Conservation (phyloP, 2,113 vertebrate genomes). For the Anoplopoma fimbria region DNA sequence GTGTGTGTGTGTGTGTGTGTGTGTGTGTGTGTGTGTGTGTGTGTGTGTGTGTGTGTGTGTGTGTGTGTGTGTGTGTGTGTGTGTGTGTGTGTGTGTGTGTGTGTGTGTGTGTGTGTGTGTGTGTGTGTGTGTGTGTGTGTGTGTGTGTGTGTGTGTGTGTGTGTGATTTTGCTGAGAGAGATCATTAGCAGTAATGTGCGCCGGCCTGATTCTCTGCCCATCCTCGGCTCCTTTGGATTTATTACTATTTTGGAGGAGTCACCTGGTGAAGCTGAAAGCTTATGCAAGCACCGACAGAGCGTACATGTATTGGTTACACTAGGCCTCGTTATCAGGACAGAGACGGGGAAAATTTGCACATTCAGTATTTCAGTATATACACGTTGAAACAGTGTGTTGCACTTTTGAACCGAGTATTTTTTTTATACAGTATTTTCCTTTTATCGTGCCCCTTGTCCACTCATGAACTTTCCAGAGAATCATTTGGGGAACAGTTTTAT, state of each 20-base stretch:
- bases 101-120: not conserved
- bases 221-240: slow-evolving; percentile 46
- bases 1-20: slow-evolving; percentile 7
- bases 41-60: slow-evolving; percentile 3
- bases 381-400: not conserved
- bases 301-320: not conserved
- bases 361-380: not conserved
- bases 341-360: slow-evolving; percentile 15
- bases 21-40: slow-evolving; percentile 7
- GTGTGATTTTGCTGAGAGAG: slow-evolving; percentile 43
- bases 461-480: not conserved
- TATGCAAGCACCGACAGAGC: slow-evolving; percentile 48
- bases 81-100: not conserved
- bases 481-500: not conserved
- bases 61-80: slow-evolving; percentile 8
- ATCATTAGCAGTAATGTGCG: slow-evolving; percentile 65
- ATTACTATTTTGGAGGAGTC: slow-evolving; percentile 67
- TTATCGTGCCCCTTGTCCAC: not conserved
- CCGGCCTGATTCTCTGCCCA: slow-evolving; percentile 52
- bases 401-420: slow-evolving; percentile 26
- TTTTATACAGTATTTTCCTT: not conserved
- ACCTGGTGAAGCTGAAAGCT: slow-evolving; percentile 63
- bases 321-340: slow-evolving; percentile 44
- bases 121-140: not conserved
- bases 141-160: slow-evolving; percentile 2